phyloP scores from a whole-genome alignment of 2,797 vertebrate species.

The Sebastes glaucus region DNA sequence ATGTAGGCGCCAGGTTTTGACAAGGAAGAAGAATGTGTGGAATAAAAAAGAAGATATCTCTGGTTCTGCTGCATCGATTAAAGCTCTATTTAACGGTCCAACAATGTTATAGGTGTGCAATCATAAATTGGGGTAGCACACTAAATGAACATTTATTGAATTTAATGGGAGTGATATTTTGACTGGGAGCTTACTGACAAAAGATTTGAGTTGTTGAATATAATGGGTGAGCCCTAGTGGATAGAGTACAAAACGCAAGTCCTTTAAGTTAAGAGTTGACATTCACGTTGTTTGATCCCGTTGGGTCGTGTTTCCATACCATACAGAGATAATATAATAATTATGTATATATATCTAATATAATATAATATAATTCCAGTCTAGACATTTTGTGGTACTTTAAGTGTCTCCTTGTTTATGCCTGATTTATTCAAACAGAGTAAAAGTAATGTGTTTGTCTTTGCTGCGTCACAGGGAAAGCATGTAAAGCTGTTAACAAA shows the following conservation, averaged over 20 bases:
- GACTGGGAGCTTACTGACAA: not conserved
- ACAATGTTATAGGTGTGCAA: not conserved
- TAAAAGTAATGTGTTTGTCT: not conserved
- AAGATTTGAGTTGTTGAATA: not conserved
- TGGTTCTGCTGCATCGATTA: not conserved
- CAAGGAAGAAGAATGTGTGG: not conserved
- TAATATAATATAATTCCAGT: not conserved
- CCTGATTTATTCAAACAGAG: not conserved
- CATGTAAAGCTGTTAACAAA: not conserved
- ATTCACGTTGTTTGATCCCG: not conserved
- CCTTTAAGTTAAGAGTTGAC: not conserved
- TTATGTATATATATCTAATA: no score
- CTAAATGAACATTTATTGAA: not conserved
- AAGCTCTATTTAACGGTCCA: not conserved
- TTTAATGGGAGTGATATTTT: not conserved
- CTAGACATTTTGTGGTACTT: not conserved
- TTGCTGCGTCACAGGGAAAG: not conserved
- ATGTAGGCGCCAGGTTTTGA: not conserved
- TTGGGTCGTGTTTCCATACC: not conserved
- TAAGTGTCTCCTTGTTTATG: not conserved
- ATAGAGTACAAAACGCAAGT: not conserved
- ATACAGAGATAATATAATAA: no score
- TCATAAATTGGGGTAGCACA: not conserved
- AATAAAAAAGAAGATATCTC: not conserved
- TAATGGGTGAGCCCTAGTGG: not conserved